Conservation (phyloP, 92 coral and sea anemone genomes). For the Zoanthus sansibaricus region DNA sequence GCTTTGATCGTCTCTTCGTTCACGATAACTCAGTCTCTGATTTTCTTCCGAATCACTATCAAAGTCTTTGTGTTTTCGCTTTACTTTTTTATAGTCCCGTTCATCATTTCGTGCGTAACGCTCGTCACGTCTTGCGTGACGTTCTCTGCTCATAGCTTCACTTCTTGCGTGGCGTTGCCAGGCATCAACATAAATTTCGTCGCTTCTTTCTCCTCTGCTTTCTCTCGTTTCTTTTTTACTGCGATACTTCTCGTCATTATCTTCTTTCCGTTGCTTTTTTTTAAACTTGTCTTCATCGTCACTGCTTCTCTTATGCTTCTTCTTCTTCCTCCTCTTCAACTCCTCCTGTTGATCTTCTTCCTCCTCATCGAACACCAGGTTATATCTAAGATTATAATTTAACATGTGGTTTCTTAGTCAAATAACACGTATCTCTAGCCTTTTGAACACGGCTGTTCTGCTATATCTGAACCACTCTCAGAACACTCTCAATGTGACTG, state of each 20-base stretch:
- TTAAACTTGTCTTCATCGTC: slow-evolving; percentile 37
- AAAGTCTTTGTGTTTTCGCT: slow-evolving; percentile 5
- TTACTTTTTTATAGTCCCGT: neutral
- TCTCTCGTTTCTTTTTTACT: slow-evolving; percentile 25
- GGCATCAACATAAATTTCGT: slow-evolving; percentile 38
- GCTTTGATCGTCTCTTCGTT: neutral
- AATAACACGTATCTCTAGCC: too few relatives aligned
- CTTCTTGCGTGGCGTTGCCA: slow-evolving; percentile 21
- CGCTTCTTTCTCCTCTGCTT: slow-evolving; percentile 23
- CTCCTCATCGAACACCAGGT: slow-evolving; percentile 84
- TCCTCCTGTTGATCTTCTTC: slow-evolving; percentile 41
- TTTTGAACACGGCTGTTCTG: too few relatives aligned
- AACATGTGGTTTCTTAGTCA: neutral
- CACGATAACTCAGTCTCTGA: slow-evolving; percentile 3
- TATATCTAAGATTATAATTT: slow-evolving; percentile 62
- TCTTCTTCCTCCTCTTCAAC: slow-evolving; percentile 35
- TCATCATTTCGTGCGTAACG: slow-evolving; percentile 11
- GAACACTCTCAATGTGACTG: too few relatives aligned
- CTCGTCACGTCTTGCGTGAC: neutral
- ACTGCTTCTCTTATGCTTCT: slow-evolving; percentile 46
- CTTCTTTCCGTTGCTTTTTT: slow-evolving; percentile 13
- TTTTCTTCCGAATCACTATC: slow-evolving; percentile 18
- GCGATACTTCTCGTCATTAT: slow-evolving; percentile 1
- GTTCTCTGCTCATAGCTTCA: neutral
- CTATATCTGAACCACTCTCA: too few relatives aligned